Percentiles rank a stretch among this genome's conserved stretches.
These are phyloP conservation scores for Microhierax caerulescens DNA, from an alignment of 2,797 vertebrate genomes.

Conservation along the genomic window DNA sequence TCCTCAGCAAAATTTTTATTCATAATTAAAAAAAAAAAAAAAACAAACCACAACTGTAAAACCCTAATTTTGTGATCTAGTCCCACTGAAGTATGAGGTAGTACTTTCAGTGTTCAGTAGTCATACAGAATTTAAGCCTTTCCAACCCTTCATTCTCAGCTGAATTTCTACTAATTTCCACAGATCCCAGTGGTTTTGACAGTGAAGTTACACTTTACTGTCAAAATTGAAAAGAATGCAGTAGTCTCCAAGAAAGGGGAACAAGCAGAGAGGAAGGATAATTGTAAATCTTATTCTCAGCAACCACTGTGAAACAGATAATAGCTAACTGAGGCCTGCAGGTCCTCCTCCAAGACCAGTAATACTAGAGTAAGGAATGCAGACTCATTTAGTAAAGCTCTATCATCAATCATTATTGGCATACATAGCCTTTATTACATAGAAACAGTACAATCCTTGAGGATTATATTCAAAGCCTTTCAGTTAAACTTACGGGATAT, in stretches of 20 bases:
- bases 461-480: not conserved
- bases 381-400: not conserved
- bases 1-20: not conserved
- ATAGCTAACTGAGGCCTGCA: fast-evolving
- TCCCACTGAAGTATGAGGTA: not conserved
- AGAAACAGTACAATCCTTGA: not conserved
- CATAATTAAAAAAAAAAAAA: not conserved
- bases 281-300: not conserved
- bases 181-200: not conserved
- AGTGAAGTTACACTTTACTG: not conserved
- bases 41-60: not conserved
- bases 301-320: not conserved
- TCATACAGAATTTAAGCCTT: not conserved
- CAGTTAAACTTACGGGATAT: not conserved
- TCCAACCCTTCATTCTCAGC: not conserved
- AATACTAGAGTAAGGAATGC: not conserved
- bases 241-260: not conserved
- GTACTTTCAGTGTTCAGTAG: not conserved
- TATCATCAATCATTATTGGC: not conserved
- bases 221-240: not conserved
- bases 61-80: not conserved
- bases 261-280: not conserved
- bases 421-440: fast-evolving
- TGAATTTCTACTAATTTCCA: not conserved
- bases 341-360: not conserved